phyloP scores from a whole-genome alignment of 2,797 vertebrate genomes.

The Loris lydekkerianus region DNA sequence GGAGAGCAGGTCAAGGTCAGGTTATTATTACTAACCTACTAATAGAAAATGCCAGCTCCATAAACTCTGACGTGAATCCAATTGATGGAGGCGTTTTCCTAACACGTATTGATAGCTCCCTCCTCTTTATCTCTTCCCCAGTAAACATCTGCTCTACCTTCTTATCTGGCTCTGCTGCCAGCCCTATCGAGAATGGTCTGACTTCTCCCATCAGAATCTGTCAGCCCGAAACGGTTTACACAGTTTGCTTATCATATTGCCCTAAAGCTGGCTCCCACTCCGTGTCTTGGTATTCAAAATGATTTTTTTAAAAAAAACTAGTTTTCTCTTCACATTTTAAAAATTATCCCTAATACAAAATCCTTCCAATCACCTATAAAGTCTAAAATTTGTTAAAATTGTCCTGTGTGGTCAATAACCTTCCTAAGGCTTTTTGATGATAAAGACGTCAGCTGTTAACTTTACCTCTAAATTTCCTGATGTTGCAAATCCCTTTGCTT shows the following conservation, averaged over 20 bases:
- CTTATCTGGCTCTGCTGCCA: not conserved
- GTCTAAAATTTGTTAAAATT: not conserved
- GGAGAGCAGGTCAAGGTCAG: not conserved
- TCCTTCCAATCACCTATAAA: slow-evolving; percentile 27
- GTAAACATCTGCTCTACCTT: not conserved
- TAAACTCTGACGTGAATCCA: not conserved
- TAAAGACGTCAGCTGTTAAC: not conserved
- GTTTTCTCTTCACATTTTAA: slow-evolving; percentile 41
- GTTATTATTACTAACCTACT: not conserved
- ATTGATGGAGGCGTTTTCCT: not conserved
- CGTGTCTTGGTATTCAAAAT: slow-evolving; percentile 44
- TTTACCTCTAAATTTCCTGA: slow-evolving; percentile 16
- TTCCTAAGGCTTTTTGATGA: slow-evolving; percentile 2
- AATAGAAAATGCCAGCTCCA: not conserved
- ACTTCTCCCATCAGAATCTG: not conserved
- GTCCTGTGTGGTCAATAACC: not conserved
- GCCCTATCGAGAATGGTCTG: not conserved
- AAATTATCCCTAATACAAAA: slow-evolving; percentile 31
- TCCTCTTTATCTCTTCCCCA: not conserved
- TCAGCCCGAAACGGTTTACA: not conserved
- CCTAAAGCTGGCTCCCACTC: not conserved
- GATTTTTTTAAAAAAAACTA: not conserved
- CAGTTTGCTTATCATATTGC: slow-evolving; percentile 11
- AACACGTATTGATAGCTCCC: not conserved
- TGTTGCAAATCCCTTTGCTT: not conserved